These are phyloP conservation scores for Crocuta crocuta DNA, from an alignment of 2,113 vertebrate genomes.

Conservation along the genomic window DNA sequence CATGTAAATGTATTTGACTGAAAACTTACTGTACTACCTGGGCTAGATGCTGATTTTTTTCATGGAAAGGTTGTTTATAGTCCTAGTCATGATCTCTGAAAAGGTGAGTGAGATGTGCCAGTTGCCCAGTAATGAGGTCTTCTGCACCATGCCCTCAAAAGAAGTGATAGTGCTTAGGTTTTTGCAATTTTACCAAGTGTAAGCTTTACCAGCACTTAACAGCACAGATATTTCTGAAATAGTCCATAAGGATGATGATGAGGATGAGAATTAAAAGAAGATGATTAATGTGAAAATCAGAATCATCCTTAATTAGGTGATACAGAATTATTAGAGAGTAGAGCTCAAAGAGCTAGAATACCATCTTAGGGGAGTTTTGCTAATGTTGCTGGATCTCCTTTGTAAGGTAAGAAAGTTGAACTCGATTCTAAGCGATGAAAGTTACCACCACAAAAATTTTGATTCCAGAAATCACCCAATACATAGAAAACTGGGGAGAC, in stretches of 20 bases:
- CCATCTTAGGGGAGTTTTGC: not conserved
- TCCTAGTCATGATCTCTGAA: not conserved
- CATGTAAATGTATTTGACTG: not conserved
- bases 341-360: not conserved
- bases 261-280: not conserved
- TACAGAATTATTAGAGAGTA: not conserved
- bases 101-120: not conserved
- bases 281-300: not conserved
- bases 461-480: not conserved
- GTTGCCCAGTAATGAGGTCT: not conserved
- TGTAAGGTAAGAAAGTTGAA: not conserved
- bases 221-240: not conserved
- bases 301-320: not conserved
- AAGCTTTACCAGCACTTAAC: not conserved
- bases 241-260: not conserved
- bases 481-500: not conserved
- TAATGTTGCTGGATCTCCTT: not conserved
- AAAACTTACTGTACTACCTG: not conserved
- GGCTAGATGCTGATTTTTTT: not conserved
- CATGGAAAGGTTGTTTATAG: not conserved
- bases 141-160: not conserved
- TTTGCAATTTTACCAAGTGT: not conserved
- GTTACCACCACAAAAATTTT: not conserved
- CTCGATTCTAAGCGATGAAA: not conserved
- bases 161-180: not conserved